Conservation (phyloP, 92 coral and sea anemone species). For the Siderastrea siderea region DNA sequence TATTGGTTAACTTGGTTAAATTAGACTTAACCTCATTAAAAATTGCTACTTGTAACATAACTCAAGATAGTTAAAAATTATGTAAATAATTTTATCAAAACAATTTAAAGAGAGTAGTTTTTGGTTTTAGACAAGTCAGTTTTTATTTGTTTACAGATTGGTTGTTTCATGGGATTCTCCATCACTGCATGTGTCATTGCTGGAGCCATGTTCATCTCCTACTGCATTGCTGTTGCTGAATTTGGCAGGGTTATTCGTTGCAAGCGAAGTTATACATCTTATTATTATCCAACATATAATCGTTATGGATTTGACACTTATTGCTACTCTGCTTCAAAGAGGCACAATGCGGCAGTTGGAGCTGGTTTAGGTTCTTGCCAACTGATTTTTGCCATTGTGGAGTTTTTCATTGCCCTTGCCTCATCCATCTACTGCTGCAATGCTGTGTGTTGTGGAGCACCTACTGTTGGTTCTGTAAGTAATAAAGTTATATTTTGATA, state of each 20-base stretch:
- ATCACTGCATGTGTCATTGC: constrained; percentile 71
- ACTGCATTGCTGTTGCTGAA: constrained; percentile 46
- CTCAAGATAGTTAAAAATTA: no score
- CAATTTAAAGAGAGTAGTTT: no score
- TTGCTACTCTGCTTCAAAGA: neutral
- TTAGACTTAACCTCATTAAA: no score
- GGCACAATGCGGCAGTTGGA: constrained; percentile 34
- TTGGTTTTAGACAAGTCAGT: no score
- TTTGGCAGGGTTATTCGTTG: constrained; percentile 36
- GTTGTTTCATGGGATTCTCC: constrained; percentile 2
- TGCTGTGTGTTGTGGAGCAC: constrained; percentile 60
- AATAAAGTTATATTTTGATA: neutral
- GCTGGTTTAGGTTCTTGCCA: constrained; percentile 63
- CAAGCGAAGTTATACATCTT: neutral
- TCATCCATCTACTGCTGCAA: constrained; percentile 83
- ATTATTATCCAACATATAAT: neutral
- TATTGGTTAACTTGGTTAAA: no score
- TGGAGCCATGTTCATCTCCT: constrained; percentile 74
- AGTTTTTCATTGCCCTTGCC: constrained; percentile 75
- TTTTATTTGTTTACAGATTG: no score
- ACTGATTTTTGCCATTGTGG: constrained; percentile 64
- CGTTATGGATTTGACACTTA: neutral
- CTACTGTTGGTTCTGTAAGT: constrained; percentile 25
- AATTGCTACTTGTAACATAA: no score
- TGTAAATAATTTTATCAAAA: no score